These are phyloP conservation scores for Eurosta solidaginis DNA, from an alignment of 1,140 invertebrate genomes.

Conservation along the genomic window DNA sequence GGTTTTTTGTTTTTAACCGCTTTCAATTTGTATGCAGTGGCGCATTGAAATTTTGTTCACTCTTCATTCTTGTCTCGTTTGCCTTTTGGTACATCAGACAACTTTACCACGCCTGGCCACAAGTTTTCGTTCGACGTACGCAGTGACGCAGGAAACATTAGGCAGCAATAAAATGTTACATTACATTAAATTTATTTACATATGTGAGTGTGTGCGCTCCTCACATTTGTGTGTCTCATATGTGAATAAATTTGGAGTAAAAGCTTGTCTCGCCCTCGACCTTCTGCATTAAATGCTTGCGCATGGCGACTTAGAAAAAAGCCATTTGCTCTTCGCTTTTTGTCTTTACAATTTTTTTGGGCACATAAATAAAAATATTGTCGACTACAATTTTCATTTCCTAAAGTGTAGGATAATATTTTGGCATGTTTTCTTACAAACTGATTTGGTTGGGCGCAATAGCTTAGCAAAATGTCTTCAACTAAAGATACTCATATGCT, in stretches of 20 bases:
- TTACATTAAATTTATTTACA: neutral
- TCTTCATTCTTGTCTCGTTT: neutral
- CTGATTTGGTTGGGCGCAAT: neutral
- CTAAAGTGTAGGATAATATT: conserved; percentile 9
- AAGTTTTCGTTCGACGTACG: neutral
- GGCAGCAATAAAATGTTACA: conserved; percentile 8
- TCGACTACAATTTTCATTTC: conserved; percentile 28
- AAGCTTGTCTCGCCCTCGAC: neutral
- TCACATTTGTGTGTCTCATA: neutral
- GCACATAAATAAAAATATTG: conserved; percentile 25
- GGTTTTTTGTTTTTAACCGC: neutral
- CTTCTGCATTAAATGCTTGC: conserved; percentile 9
- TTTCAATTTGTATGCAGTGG: neutral
- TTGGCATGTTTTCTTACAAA: neutral
- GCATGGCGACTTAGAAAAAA: neutral
- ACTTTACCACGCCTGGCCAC: neutral
- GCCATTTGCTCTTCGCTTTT: neutral
- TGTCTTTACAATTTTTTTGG: neutral
- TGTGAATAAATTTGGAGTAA: too few species aligned
- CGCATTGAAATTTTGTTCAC: neutral
- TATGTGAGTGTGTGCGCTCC: neutral
- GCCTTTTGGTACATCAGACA: neutral
- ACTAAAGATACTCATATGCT: neutral
- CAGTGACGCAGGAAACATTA: conserved; percentile 17
- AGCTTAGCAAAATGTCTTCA: neutral